A percentile compares a stretch with the other conserved stretches of the same genome.
These are phyloP conservation scores for Drosophila acutilabella DNA, from an alignment of 2,888 invertebrate genomes.

Conservation along the genomic window DNA sequence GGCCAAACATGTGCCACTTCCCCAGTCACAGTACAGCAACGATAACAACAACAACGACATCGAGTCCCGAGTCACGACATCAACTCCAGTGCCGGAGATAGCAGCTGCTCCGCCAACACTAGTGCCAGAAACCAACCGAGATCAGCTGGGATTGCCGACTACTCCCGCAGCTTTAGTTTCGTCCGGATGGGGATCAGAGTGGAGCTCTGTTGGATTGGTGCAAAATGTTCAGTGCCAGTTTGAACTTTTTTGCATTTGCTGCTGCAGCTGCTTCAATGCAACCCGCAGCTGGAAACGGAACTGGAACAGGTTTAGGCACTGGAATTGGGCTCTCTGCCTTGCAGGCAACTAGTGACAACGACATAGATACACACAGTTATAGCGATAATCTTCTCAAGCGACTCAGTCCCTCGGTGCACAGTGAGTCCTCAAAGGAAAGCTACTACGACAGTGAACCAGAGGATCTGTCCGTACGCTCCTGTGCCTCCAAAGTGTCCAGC, in stretches of 20 bases:
- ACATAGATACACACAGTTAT: constrained; percentile 40
- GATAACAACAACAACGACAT: constrained; percentile 76
- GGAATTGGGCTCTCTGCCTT: background rate
- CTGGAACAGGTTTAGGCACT: background rate
- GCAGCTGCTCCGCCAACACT: background rate
- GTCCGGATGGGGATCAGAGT: constrained; percentile 44
- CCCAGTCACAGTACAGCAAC: constrained; percentile 47
- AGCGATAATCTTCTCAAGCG: constrained; percentile 86
- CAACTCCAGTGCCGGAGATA: constrained; percentile 23
- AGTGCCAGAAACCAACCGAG: constrained; percentile 27
- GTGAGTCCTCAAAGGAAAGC: constrained; percentile 79
- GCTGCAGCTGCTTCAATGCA: constrained; percentile 78
- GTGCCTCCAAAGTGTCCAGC: constrained; percentile 70
- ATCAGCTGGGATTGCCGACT: constrained; percentile 54
- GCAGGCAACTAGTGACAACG: constrained; percentile 25
- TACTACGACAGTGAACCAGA: constrained; percentile 83
- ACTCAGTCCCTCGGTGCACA: constrained; percentile 59
- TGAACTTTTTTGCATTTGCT: constrained; percentile 78
- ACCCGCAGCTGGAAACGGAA: constrained; percentile 39
- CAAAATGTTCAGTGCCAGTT: constrained; percentile 88
- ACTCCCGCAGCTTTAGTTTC: constrained; percentile 38
- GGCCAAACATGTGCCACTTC: constrained; percentile 47
- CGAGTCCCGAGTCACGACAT: constrained; percentile 36
- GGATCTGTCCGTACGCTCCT: constrained; percentile 82
- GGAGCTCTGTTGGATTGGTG: constrained; percentile 90